A percentile compares a stretch with the other conserved stretches of the same genome.
Conservation (phyloP, 1,140 invertebrate species). For the Tetramorium parvispinum region DNA sequence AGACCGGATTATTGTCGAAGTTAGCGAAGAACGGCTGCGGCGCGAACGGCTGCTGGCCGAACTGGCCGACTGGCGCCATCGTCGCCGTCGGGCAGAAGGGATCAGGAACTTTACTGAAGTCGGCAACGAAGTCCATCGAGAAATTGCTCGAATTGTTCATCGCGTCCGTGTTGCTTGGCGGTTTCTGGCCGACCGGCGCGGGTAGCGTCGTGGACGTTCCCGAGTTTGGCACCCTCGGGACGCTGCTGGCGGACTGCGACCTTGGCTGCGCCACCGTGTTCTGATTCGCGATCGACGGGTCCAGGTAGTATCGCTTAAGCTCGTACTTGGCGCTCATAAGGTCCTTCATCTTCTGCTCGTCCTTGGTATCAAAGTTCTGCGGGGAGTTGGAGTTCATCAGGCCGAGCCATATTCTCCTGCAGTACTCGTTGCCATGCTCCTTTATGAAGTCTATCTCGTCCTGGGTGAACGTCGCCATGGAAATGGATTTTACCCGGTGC, state of each 20-base stretch:
- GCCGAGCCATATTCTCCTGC: conserved; percentile 95
- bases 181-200: conserved; percentile 62
- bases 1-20: conserved; percentile 91
- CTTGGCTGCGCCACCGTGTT: conserved; percentile 64
- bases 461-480: conserved; percentile 98
- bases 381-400: conserved; percentile 88
- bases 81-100: conserved; percentile 79
- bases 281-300: conserved; percentile 87
- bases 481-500: conserved; percentile 99
- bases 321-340: conserved; percentile 98
- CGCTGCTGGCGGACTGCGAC: conserved; percentile 59
- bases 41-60: conserved; percentile 77
- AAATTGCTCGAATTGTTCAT: conserved; percentile 81
- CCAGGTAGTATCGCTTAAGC: conserved; percentile 92
- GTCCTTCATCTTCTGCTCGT: conserved; percentile 96
- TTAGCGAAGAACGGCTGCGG: conserved; percentile 88
- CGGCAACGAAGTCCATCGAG: conserved; percentile 87
- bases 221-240: conserved; percentile 79
- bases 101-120: conserved; percentile 87
- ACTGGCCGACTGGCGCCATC: conserved; percentile 69
- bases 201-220: conserved; percentile 70
- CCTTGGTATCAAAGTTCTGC: conserved; percentile 88
- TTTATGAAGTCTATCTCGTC: conserved; percentile 98
- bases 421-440: conserved; percentile 97
- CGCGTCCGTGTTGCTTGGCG: conserved; percentile 69